phyloP scores from a whole-genome alignment of 2,888 invertebrate species.

The Drosophila trichaetosa region DNA sequence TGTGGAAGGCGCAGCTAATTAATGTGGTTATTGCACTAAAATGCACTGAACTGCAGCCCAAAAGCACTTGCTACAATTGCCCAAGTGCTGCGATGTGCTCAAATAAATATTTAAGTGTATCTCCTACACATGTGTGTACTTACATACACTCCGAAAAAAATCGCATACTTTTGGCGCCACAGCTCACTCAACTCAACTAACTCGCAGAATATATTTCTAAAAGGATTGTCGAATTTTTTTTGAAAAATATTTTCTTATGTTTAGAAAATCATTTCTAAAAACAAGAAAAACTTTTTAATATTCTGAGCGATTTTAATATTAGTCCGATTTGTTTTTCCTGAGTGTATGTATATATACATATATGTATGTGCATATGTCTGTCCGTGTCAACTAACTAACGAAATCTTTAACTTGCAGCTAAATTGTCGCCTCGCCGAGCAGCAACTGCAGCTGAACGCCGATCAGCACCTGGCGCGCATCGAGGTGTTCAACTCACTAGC shows the following conservation, averaged over 20 bases:
- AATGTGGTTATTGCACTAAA: constrained; percentile 82
- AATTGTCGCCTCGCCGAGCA: constrained; percentile 84
- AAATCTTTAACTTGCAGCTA: constrained; percentile 75
- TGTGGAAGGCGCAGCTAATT: constrained; percentile 65
- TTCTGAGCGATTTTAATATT: not conserved
- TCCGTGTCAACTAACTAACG: constrained; percentile 26
- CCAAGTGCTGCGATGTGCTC: constrained; percentile 18
- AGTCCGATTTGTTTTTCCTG: not conserved
- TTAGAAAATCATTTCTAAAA: not conserved
- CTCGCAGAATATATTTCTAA: not conserved
- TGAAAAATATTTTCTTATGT: not conserved
- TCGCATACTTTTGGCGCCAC: not conserved
- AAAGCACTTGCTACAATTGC: constrained; percentile 41
- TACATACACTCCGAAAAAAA: not conserved
- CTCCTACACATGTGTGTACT: not conserved
- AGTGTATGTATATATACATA: not conserved
- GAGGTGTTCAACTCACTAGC: constrained; percentile 93
- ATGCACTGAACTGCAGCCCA: constrained; percentile 77
- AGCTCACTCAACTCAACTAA: not conserved
- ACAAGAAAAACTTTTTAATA: not conserved
- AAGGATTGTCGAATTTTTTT: not conserved
- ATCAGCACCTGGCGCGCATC: constrained; percentile 85
- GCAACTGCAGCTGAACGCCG: constrained; percentile 80
- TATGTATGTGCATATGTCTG: not conserved
- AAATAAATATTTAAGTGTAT: not conserved